These are phyloP conservation scores for Temnothorax unifasciatus DNA, from an alignment of 2,888 invertebrate species.

Conservation along the genomic window DNA sequence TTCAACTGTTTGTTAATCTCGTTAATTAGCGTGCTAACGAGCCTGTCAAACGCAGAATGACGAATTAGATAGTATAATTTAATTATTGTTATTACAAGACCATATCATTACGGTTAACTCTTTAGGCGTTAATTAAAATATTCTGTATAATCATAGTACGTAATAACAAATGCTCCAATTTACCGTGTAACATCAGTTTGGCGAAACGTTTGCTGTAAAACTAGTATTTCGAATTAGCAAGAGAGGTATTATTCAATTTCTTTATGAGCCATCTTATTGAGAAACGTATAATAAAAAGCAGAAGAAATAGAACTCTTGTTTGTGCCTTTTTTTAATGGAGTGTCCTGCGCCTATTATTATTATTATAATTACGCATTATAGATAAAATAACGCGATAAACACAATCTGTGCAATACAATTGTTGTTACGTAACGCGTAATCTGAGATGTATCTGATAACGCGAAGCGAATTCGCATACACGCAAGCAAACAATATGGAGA, in stretches of 20 bases:
- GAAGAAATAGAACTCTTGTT: constrained; percentile 25
- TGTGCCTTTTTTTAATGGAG: not conserved
- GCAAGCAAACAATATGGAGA: constrained; percentile 4
- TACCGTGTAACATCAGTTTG: constrained; percentile 70
- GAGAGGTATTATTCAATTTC: constrained; percentile 65
- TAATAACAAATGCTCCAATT: constrained; percentile 73
- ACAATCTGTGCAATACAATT: constrained; percentile 8
- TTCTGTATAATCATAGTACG: constrained; percentile 75
- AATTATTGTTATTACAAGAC: constrained; percentile 81
- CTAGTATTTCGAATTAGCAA: constrained; percentile 68
- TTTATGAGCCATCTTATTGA: constrained; percentile 60
- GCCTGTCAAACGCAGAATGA: constrained; percentile 58
- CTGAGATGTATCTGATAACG: not conserved
- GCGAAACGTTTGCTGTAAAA: constrained; percentile 68
- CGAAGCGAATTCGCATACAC: not conserved
- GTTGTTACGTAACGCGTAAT: constrained; percentile 34
- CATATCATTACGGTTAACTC: constrained; percentile 82
- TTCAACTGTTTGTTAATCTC: constrained; percentile 63
- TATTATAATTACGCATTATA: not conserved
- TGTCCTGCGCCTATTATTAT: not conserved
- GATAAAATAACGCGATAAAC: not conserved
- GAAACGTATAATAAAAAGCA: constrained; percentile 34
- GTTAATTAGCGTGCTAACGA: constrained; percentile 62
- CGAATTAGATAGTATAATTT: constrained; percentile 78
- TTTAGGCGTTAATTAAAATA: constrained; percentile 80